phyloP scores from a whole-genome alignment of 2,113 vertebrate species.

The Zosterops japonicus region DNA sequence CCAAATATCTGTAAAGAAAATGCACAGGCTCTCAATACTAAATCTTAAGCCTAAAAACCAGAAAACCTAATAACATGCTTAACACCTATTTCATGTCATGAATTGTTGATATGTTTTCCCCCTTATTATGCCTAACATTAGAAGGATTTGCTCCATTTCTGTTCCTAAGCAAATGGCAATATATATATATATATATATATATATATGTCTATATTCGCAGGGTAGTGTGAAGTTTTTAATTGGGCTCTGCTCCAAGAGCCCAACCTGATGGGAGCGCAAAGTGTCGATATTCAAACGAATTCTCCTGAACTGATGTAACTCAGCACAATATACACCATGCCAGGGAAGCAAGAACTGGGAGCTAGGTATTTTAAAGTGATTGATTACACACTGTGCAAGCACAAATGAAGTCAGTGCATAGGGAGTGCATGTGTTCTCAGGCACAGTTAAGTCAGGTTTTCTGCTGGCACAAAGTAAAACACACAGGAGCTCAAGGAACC shows the following conservation, averaged over 20 bases:
- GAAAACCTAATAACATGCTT: background rate
- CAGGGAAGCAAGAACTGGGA: background rate
- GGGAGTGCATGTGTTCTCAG: background rate
- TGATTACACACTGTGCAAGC: slow-evolving; percentile 2
- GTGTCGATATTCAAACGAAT: background rate
- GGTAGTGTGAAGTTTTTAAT: background rate
- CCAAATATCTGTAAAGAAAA: slow-evolving; percentile 10
- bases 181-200: background rate
- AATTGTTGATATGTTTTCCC: background rate
- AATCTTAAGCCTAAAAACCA: background rate
- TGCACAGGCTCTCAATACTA: background rate
- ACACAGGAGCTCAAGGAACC: background rate
- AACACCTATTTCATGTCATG: background rate
- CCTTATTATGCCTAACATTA: background rate
- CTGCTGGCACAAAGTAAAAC: background rate
- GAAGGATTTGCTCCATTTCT: background rate
- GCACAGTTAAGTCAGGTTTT: background rate
- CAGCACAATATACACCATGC: background rate
- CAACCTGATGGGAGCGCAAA: background rate
- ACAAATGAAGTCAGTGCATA: slow-evolving; percentile 14
- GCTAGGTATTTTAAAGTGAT: slow-evolving; percentile 7
- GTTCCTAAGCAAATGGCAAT: background rate
- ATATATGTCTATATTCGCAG: background rate
- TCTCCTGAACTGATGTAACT: background rate
- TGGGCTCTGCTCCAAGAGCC: background rate